Evolutionary conservation across 1,140 invertebrate species (phyloP).

Genomic region (Linepithema humile): DNA sequence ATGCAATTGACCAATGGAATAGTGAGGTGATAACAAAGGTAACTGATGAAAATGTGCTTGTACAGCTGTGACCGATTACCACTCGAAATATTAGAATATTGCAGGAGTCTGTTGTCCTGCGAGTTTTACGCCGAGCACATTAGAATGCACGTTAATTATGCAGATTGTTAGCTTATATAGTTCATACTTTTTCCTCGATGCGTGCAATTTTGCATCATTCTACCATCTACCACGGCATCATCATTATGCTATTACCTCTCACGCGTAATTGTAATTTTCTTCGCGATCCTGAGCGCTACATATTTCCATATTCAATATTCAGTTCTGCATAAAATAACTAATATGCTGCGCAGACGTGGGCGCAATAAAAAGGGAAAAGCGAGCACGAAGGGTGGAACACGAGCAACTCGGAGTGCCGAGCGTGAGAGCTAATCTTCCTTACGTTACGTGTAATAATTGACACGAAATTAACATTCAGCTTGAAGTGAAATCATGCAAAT

Average conservation of each 20-base stretch:
- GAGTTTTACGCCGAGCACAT: background rate
- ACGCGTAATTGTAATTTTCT: slow-evolving; percentile 20
- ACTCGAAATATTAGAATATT: background rate
- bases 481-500: background rate
- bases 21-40: slow-evolving; percentile 26
- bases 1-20: slow-evolving; percentile 45
- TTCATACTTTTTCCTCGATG: background rate
- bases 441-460: background rate
- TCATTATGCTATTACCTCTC: slow-evolving; percentile 16
- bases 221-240: background rate
- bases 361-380: background rate
- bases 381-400: background rate
- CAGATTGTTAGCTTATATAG: background rate
- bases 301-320: slow-evolving; percentile 51
- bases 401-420: background rate
- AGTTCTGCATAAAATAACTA: slow-evolving; percentile 25
- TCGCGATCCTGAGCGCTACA: background rate
- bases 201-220: background rate
- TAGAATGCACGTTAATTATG: background rate
- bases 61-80: background rate
- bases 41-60: slow-evolving; percentile 21
- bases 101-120: background rate
- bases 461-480: slow-evolving; percentile 1
- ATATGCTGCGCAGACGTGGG: background rate
- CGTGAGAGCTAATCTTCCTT: background rate